Base-by-base conservation (phyloP, 1,140 invertebrate species). In the Heterodera carotae region DNA sequence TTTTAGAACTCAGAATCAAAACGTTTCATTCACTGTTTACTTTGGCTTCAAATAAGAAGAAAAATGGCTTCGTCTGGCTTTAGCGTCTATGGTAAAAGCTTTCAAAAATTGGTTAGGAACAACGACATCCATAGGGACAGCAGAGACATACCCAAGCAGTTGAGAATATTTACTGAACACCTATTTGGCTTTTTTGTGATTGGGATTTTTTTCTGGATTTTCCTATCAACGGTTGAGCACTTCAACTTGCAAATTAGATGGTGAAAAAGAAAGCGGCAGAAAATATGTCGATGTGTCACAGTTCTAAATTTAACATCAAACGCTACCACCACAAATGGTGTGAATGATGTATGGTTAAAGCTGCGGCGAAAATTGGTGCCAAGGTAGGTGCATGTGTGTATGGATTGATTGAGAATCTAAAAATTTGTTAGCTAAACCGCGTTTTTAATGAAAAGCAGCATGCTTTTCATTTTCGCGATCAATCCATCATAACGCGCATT, bases 31-130 rank as follows among this genome's bases (percentile, higher is more conserved):
- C n/a, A n/a, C n/a, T n/a, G n/a, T 62, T 62, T 62, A 31, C n/a
- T 31, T 62, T 62, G 60, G 22, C 48, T 72, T 72, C 15, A 43
- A 43, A 8, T 8, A 43, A 43, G 39, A 43, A 36, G 22, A 72
- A 70, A 70, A 72, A 72, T 72, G 70, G 70, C 70, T 72, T 12
- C 70, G n/a, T 31, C 39, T 72, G 70, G 70, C 59, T 72, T 72
- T 53, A 72, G 70, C 43, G 70, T 72, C 59, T 72, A 72, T 72
- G 73, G 73, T 68, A 75, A 48, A 66, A 60, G 15, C 36, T 27
- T 39, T 75, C 29, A 18, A 75, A 48, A 48, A 22, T 22, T 75
- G 69, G n/a, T n/a, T n/a, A n/a, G n/a, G n/a, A n/a, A n/a, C n/a
- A n/a, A n/a, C n/a, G n/a, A n/a, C n/a, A n/a, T n/a, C n/a, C n/a